Base-by-base conservation (phyloP, 2,888 invertebrate genomes). In the Harpagoxenus sublaevis region DNA sequence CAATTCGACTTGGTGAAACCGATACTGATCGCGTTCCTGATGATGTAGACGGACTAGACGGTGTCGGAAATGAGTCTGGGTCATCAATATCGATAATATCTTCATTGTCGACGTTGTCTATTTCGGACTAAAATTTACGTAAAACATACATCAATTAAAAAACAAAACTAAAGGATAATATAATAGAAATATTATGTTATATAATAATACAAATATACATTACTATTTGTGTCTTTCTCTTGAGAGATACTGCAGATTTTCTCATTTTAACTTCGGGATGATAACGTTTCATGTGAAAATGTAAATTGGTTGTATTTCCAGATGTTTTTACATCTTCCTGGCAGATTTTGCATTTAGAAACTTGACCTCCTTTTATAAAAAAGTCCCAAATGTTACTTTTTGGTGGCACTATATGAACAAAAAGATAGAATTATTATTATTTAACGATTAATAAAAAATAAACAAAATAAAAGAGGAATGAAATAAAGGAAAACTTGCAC, bases 101-200 rank as follows among this genome's bases (percentile, higher is more conserved):
- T 60, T 60, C 39, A 0, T 39, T 63, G 39, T 63, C 62, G 15
- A 8, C 39, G 5, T 39, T 63, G 39, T 63, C 62, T 31, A 8
- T 5, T 39, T 63, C 18, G 0, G 8, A 63, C n/a, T 63, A 39
- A 39, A 35, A 18, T 63, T 28, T 28, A 28, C 1, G 6, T 12
- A 31, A 31, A 60, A 62, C 4, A 31, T n/a, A n/a, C 4, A 31
- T 57, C 15, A 23, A 31, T 35, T 35, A 62, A 31, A 63, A 0
- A 63, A 63, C n/a, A 63, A n/a, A n/a, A 63, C 39, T 42, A n/a
- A 63, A 63, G n/a, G n/a, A 10, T 18, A 63, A 35, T 62, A 57
- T 23, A 57, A 35, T 35, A 35, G 23, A 23, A 23, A 23, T 23
- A 23, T 23, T 23, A 23, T 23, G 23, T 23, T 23, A 23, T 23